These are phyloP conservation scores for fruit fly (Drosophila melanogaster) DNA, from an alignment of 1,140 invertebrate species.

Conservation along the genomic window DNA sequence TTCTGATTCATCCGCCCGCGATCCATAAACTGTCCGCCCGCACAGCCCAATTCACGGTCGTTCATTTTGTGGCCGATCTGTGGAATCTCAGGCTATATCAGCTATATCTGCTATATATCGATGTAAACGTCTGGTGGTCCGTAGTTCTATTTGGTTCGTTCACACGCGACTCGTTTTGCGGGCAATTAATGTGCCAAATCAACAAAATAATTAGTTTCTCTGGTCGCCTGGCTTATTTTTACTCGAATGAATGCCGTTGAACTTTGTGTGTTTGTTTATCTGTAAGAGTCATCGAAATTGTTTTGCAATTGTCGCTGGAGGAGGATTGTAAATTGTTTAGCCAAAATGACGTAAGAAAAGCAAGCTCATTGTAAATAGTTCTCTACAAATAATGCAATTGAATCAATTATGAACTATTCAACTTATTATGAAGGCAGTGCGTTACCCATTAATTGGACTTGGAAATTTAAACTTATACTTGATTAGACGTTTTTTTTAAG, in stretches of 20 bases:
- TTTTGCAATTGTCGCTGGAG: constrained; percentile 30
- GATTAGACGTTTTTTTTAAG: background rate
- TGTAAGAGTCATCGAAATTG: constrained; percentile 18
- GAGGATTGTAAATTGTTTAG: constrained; percentile 15
- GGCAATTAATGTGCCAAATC: constrained; percentile 64
- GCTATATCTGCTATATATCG: background rate
- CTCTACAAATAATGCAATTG: constrained; percentile 23
- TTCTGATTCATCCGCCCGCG: constrained; percentile 87
- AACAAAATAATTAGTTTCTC: constrained; percentile 53
- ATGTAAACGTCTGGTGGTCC: background rate
- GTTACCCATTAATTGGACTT: background rate
- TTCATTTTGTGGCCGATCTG: constrained; percentile 69
- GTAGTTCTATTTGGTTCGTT: constrained; percentile 32
- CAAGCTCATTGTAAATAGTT: too few species aligned
- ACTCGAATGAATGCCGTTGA: constrained; percentile 54
- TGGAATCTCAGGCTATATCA: constrained; percentile 13
- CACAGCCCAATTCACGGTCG: constrained; percentile 78
- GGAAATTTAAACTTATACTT: background rate
- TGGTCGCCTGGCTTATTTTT: constrained; percentile 23
- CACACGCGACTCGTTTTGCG: constrained; percentile 45
- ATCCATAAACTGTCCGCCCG: constrained; percentile 83
- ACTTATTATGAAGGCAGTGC: background rate
- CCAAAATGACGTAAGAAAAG: constrained; percentile 43
- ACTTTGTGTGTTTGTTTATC: constrained; percentile 44
- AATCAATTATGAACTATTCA: constrained; percentile 3